phyloP scores from a whole-genome alignment of 1,140 invertebrate genomes.

The Hycleus cichorii region DNA sequence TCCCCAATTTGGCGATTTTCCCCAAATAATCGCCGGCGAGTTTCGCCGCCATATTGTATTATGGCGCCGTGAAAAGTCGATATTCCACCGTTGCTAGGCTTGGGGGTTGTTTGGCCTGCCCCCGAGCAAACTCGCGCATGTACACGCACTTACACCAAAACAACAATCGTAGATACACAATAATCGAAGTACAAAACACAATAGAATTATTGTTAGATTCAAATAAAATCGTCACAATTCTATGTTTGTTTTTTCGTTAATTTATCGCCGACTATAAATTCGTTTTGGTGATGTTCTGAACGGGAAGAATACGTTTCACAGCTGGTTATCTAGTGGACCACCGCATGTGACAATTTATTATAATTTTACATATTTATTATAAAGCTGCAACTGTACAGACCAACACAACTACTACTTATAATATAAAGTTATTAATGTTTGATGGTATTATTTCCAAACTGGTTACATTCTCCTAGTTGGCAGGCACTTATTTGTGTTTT shows the following conservation, averaged over 20 bases:
- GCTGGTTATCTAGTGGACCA: constrained; percentile 31
- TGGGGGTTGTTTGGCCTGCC: constrained; percentile 10
- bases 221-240: constrained; percentile 35
- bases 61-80: constrained; percentile 17
- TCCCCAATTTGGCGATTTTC: not conserved
- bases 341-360: constrained; percentile 39
- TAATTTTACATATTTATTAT: constrained; percentile 27
- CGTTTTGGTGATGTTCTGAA: constrained; percentile 27
- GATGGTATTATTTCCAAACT: constrained; percentile 33
- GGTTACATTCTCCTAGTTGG: constrained; percentile 14
- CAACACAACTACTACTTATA: constrained; percentile 15
- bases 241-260: constrained; percentile 17
- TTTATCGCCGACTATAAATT: constrained; percentile 27
- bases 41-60: constrained; percentile 9
- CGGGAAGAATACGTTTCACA: constrained; percentile 28
- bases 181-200: no score
- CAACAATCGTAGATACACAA: no score
- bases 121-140: constrained; percentile 11
- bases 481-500: not conserved
- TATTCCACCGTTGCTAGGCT: constrained; percentile 14
- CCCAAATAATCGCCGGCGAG: not conserved
- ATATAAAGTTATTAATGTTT: constrained; percentile 39
- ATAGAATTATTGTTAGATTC: constrained; percentile 17
- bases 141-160: not conserved
- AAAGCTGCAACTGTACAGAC: constrained; percentile 33